phyloP scores from a whole-genome alignment of 2,113 vertebrate genomes.

The Typhlomys cinereus region DNA sequence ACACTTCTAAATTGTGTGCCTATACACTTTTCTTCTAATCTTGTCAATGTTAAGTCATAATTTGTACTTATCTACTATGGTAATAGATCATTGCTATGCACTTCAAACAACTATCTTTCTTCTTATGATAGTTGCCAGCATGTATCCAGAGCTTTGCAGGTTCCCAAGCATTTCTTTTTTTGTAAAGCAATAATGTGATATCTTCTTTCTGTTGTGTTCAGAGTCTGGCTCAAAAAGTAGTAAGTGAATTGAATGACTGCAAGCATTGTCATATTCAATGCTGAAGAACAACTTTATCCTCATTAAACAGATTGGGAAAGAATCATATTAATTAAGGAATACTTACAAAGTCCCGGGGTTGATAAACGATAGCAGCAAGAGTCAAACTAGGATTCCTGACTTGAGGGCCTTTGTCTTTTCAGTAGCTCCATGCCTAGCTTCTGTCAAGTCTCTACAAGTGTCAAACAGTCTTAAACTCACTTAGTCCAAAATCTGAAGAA shows the following conservation, averaged over 20 bases:
- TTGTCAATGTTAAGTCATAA: background rate
- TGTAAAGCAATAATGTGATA: fast-evolving
- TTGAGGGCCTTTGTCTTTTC: slow-evolving; percentile 5
- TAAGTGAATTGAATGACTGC: background rate
- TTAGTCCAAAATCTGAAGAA: background rate
- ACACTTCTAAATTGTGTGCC: background rate
- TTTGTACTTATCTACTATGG: background rate
- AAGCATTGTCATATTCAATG: background rate
- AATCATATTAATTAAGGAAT: background rate
- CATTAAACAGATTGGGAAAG: slow-evolving; percentile 1
- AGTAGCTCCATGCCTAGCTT: background rate
- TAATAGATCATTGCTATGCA: fast-evolving
- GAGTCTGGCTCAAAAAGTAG: background rate
- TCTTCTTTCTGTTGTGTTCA: background rate
- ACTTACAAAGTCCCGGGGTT: background rate
- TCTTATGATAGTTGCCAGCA: background rate
- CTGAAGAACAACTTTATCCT: background rate
- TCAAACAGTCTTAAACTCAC: background rate
- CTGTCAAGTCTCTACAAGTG: background rate
- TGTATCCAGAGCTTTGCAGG: background rate
- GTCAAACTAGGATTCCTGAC: background rate
- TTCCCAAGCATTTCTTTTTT: background rate
- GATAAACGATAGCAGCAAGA: background rate
- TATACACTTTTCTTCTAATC: background rate
- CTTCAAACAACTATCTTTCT: background rate